These are phyloP conservation scores for Neodon shergylaensis DNA, from an alignment of 2,113 vertebrate species.

Conservation along the genomic window DNA sequence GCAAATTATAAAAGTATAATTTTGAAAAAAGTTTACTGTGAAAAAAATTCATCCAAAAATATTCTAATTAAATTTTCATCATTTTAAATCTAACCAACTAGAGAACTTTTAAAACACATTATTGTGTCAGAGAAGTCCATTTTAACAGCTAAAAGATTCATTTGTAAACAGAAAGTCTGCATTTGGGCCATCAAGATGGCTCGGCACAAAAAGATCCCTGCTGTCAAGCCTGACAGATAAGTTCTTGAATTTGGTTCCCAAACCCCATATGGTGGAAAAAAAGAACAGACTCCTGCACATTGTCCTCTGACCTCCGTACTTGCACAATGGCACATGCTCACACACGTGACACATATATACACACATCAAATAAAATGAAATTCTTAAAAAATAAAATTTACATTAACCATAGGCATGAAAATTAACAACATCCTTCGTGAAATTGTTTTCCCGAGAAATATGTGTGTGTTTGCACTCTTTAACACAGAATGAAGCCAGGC, in stretches of 20 bases:
- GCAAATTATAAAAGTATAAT: not conserved
- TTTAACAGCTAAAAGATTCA: conserved; percentile 11
- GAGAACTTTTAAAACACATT: conserved; percentile 40
- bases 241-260: not conserved
- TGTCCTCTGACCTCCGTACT: not conserved
- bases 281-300: not conserved
- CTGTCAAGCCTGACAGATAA: not conserved
- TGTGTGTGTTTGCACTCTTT: not conserved
- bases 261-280: not conserved
- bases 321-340: no score
- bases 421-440: not conserved
- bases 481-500: not conserved
- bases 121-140: conserved; percentile 24
- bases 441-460: conserved; percentile 21
- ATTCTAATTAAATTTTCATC: conserved; percentile 37
- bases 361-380: not conserved
- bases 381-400: conserved; percentile 46
- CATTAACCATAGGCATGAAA: conserved; percentile 26
- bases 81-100: conserved; percentile 52
- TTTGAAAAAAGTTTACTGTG: not conserved
- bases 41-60: conserved; percentile 15
- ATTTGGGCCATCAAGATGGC: not conserved
- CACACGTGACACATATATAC: not conserved
- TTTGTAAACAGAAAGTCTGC: conserved; percentile 56
- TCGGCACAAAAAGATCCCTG: no score